Evolutionary conservation across 2,888 invertebrate genomes (phyloP).

Genomic region (Stomorhina lunata): DNA sequence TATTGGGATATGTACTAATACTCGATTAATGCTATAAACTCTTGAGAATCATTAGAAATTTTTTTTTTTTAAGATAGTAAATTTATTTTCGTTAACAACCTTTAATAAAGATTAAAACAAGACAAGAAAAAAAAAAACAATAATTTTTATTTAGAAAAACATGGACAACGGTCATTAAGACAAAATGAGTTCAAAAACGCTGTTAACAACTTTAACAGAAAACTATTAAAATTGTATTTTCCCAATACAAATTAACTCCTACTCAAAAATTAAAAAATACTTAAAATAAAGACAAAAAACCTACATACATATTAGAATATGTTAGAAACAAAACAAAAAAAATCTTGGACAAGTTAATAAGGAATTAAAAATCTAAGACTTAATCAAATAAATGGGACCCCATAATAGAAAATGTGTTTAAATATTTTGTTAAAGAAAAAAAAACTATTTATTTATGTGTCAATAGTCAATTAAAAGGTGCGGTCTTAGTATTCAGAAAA

Average conservation of each 20-base stretch:
- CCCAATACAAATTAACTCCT: slow-evolving; percentile 41
- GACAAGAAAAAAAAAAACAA: slow-evolving; percentile 17
- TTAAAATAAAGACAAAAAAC: slow-evolving; percentile 8
- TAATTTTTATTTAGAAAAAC: neutral
- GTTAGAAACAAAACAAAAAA: neutral
- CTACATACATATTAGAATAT: neutral
- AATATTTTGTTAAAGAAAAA: too few relatives aligned
- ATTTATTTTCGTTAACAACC: too few relatives aligned
- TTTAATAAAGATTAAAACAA: slow-evolving; percentile 31
- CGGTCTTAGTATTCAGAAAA: too few relatives aligned
- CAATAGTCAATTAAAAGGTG: too few relatives aligned
- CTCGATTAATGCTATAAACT: too few relatives aligned
- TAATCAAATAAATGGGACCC: neutral
- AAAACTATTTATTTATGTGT: too few relatives aligned
- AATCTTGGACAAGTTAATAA: slow-evolving; percentile 10
- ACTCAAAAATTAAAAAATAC: slow-evolving; percentile 31
- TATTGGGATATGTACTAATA: too few relatives aligned
- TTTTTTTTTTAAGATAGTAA: too few relatives aligned
- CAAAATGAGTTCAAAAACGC: slow-evolving; percentile 53
- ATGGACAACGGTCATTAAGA: neutral
- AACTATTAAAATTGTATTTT: neutral
- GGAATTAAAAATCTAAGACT: neutral
- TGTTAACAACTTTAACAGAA: slow-evolving; percentile 46
- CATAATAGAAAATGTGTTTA: neutral
- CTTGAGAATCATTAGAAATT: too few relatives aligned